phyloP scores from a whole-genome alignment of 2,113 vertebrate genomes.

The Phaethornis superciliosus region DNA sequence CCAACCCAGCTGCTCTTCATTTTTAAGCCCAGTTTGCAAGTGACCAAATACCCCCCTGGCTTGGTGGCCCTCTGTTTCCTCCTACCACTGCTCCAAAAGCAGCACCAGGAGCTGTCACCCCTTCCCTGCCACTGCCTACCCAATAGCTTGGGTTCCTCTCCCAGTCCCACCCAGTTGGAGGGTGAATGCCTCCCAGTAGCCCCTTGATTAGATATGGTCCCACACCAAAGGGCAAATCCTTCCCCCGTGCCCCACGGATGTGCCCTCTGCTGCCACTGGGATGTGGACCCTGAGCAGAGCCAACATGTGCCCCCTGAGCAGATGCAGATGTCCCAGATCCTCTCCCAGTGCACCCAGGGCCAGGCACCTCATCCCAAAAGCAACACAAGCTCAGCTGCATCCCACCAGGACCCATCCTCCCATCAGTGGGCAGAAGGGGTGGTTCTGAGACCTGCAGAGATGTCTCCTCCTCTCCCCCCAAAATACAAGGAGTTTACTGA shows the following conservation, averaged over 20 bases:
- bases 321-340: accelerated
- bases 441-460: neutral
- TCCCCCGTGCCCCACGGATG: neutral
- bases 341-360: neutral
- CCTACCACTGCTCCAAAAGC: neutral
- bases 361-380: neutral
- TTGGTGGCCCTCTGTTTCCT: neutral
- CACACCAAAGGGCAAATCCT: accelerated
- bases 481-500: neutral
- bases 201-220: accelerated
- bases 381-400: neutral
- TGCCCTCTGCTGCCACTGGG: neutral
- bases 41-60: neutral
- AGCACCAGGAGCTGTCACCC: neutral
- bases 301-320: neutral
- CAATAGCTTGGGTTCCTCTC: neutral
- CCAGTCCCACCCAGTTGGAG: neutral
- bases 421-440: neutral
- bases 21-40: neutral
- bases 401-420: neutral
- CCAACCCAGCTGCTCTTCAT: neutral
- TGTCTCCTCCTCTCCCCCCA: neutral
- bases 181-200: neutral
- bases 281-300: neutral
- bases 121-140: neutral